Evolutionary conservation across 2,888 invertebrate genomes (phyloP), one percentile per base, ranked within the genome.

Genomic region (Drosophila lacicola): DNA sequence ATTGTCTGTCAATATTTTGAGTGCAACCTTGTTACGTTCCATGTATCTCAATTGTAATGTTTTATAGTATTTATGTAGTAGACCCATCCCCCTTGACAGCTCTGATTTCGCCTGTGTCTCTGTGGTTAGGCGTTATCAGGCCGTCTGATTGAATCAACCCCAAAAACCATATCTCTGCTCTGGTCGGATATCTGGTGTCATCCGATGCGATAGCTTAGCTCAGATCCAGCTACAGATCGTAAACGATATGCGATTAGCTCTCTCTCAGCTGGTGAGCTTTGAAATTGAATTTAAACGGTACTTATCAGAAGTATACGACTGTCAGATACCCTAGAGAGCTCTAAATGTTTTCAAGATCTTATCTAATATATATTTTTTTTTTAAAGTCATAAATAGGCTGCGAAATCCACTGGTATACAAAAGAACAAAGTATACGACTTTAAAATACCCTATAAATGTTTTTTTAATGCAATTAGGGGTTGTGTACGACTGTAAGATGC

Each of bases 221-320:
- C 45, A 51, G 64, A 80, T 79, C 45, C 46, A 45, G 63, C 51
- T 67, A 25, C 49, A 73, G 73, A 85, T 85, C 88, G 76, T 73
- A 57, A 82, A 73, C 79, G 82, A 88, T 82, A 76, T 72, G 61
- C 50, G 50, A 51, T 21, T 36, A 14, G 55, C 45, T 9, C 44
- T 29, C 56, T 44, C 13, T 41, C 29, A 33, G 42, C 62, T 60
- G 44, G 19, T 14, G 21, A 66, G 74, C 77, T 68, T 49, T 29
- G 39, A 21, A 77, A 80, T 70, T 80, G 42, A 65, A 69, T 69
- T 65, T 57, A 74, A 66, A 51, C 44, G 34, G 0, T 10, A 2
- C 10, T 4, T 0, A 11, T 11, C 6, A 8, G 14, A 11, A 39
- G 8, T 39, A 39, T 39, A 39, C 37, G 14, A 39, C n/a, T 39